A percentile compares a stretch with the other conserved stretches of the same genome.
These are phyloP conservation scores for Aphodius sticticus DNA, from an alignment of 2,888 invertebrate species.

Conservation along the genomic window DNA sequence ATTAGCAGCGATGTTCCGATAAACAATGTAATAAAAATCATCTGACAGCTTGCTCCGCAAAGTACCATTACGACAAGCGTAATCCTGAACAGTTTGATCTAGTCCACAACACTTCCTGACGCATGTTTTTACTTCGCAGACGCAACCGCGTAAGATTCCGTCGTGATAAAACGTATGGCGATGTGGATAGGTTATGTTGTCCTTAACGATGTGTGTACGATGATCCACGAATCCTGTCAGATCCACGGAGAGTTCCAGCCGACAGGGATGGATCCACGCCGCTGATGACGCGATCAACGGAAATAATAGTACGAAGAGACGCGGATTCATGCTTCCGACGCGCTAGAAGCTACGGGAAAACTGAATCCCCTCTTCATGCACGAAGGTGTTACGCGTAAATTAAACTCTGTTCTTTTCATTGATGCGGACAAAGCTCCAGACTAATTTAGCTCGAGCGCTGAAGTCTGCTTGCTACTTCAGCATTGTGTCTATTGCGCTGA, in stretches of 20 bases:
- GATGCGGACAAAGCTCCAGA: neutral
- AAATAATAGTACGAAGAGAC: neutral
- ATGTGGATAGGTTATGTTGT: neutral
- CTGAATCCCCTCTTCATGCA: neutral
- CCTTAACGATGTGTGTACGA: neutral
- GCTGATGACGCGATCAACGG: neutral
- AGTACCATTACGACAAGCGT: neutral
- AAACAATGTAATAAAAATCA: neutral
- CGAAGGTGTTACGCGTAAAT: neutral
- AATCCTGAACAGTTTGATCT: neutral
- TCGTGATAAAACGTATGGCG: constrained; percentile 28
- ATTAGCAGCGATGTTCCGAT: neutral
- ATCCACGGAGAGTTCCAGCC: neutral
- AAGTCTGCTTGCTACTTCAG: neutral
- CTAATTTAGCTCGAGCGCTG: neutral
- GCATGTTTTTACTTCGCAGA: constrained; percentile 41
- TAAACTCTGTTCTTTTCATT: neutral
- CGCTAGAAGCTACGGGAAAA: neutral
- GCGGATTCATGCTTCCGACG: neutral
- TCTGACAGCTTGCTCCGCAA: neutral
- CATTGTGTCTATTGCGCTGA: neutral
- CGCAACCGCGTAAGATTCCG: constrained; percentile 38
- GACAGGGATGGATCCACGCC: neutral
- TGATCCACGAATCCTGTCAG: neutral
- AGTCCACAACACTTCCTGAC: constrained; percentile 40